Conservation (phyloP, 2,113 vertebrate species). For the Microtus richardsoni region DNA sequence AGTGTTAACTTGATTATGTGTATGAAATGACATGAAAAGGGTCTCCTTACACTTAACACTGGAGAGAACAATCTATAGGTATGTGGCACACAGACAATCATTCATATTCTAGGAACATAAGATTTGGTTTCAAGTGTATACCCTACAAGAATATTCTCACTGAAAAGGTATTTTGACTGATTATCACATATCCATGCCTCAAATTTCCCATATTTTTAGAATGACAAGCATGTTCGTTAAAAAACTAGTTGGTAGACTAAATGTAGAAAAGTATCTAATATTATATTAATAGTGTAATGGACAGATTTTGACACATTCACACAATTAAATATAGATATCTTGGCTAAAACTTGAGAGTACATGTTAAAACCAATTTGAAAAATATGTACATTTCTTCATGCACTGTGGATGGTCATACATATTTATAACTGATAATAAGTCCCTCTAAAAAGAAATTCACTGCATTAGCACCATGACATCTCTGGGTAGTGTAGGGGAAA, state of each 20-base stretch:
- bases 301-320: background rate
- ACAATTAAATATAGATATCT: background rate
- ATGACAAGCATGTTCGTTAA: background rate
- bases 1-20: background rate
- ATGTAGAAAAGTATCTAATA: background rate
- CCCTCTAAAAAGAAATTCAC: background rate
- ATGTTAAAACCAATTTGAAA: background rate
- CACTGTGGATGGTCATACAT: background rate
- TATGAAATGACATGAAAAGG: background rate
- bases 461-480: background rate
- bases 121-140: background rate
- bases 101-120: accelerated
- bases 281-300: background rate
- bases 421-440: background rate
- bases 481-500: background rate
- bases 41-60: background rate
- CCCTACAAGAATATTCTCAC: background rate
- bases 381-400: background rate
- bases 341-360: background rate
- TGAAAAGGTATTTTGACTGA: background rate
- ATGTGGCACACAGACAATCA: background rate
- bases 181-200: accelerated
- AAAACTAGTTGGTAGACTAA: background rate
- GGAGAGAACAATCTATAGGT: background rate
- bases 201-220: background rate